Percentiles rank a stretch among this genome's conserved stretches.
Evolutionary conservation across 2,113 vertebrate genomes (phyloP).

Genomic region (Stegastes partitus): DNA sequence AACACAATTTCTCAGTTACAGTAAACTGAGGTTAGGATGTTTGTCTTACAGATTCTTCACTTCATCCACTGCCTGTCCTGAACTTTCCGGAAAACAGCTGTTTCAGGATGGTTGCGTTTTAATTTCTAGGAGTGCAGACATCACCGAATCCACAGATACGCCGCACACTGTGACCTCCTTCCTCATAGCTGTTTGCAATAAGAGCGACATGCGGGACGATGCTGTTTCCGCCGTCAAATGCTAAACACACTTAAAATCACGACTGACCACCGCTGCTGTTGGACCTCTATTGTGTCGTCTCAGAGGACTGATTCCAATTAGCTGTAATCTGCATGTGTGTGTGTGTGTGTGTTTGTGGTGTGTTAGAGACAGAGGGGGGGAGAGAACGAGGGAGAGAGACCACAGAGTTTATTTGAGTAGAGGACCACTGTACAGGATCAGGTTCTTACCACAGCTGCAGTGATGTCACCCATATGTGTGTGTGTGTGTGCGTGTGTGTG

Average conservation of each 20-base stretch:
- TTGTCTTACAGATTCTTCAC: conserved; percentile 13
- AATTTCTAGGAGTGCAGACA: not conserved
- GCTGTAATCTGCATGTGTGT: conserved; percentile 20
- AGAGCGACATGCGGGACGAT: conserved; percentile 1
- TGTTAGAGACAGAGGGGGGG: not conserved
- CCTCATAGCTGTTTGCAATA: not conserved
- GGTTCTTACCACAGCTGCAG: conserved; percentile 68
- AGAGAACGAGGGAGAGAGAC: conserved; percentile 20
- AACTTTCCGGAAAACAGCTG: not conserved
- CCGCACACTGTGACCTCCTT: not conserved
- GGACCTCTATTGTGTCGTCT: conserved; percentile 9
- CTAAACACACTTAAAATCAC: conserved; percentile 12
- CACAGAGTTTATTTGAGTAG: conserved; percentile 67
- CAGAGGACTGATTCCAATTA: conserved; percentile 56
- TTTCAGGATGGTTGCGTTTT: not conserved
- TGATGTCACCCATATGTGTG: conserved; percentile 63
- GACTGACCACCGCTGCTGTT: conserved; percentile 6
- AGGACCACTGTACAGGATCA: conserved; percentile 65
- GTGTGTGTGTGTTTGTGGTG: conserved; percentile 21
- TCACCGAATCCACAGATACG: not conserved
- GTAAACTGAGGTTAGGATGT: conserved; percentile 36
- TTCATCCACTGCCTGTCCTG: not conserved
- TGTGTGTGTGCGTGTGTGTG: conserved; percentile 7
- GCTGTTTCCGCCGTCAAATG: conserved; percentile 12
- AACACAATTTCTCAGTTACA: conserved; percentile 13